These are phyloP conservation scores for Amblyteles armatorius DNA, from an alignment of 2,888 invertebrate genomes.

Conservation along the genomic window DNA sequence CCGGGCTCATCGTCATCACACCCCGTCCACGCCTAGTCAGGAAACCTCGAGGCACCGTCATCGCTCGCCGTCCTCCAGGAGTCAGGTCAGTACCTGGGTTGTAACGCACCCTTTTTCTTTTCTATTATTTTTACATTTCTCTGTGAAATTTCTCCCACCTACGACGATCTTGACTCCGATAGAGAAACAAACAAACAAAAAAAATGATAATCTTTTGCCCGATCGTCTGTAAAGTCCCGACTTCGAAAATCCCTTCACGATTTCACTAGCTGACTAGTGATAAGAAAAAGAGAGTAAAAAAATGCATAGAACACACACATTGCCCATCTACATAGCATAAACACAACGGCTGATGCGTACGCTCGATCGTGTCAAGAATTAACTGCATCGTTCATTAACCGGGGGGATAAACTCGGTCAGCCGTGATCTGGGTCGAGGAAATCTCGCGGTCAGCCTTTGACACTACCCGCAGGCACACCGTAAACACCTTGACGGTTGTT, in stretches of 20 bases:
- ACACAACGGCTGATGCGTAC: conserved; percentile 20
- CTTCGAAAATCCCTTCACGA: conserved; percentile 2
- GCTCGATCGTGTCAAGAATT: conserved; percentile 43
- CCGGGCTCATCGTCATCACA: conserved; percentile 79
- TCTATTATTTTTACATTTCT: conserved; percentile 30
- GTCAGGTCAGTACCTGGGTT: conserved; percentile 81
- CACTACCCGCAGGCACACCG: conserved; percentile 44
- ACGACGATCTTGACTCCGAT: conserved; percentile 3
- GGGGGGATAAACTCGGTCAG: conserved; percentile 38
- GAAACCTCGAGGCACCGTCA: conserved; percentile 79
- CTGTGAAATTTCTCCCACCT: conserved; percentile 22
- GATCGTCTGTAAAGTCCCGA: conserved; percentile 13
- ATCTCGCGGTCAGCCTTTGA: conserved; percentile 40
- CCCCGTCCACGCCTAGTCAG: conserved; percentile 79
- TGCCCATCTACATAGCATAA: conserved; percentile 20
- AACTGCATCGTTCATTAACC: conserved; percentile 43
- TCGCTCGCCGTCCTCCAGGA: conserved; percentile 80
- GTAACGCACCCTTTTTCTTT: conserved; percentile 41
- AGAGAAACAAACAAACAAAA: background rate
- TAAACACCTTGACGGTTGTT: conserved; percentile 23
- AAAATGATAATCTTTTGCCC: conserved; percentile 15
- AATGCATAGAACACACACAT: conserved; percentile 20
- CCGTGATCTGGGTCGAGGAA: conserved; percentile 37
- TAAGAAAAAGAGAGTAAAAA: conserved; percentile 23
- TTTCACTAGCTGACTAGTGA: conserved; percentile 12